A percentile compares a stretch with the other conserved stretches of the same genome.
Conservation (phyloP, 2,888 invertebrate species). For the Dichetophora obliterata region DNA sequence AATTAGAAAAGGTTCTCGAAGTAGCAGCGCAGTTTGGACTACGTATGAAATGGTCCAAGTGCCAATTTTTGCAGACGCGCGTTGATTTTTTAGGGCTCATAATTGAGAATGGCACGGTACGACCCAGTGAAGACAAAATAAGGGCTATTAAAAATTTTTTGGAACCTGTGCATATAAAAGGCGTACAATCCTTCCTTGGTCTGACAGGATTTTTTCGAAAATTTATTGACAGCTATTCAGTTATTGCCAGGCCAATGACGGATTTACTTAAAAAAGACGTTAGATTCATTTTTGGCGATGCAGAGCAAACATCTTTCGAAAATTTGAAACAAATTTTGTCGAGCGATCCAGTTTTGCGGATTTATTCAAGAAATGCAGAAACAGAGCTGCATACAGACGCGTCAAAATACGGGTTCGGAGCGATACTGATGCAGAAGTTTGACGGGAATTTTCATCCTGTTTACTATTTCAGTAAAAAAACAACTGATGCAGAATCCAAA, state of each 20-base stretch:
- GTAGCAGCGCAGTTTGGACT: background rate
- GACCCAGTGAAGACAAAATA: conserved; percentile 28
- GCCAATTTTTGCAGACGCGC: conserved; percentile 41
- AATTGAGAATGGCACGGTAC: conserved; percentile 26
- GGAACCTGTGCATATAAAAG: conserved; percentile 18
- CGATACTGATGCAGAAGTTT: conserved; percentile 6
- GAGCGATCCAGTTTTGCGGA: background rate
- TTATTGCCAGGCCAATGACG: background rate
- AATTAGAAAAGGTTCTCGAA: conserved; percentile 7
- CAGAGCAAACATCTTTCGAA: conserved; percentile 20
- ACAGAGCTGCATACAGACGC: conserved; percentile 23
- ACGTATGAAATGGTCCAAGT: conserved; percentile 44
- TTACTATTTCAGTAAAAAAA: conserved; percentile 40
- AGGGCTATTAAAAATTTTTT: conserved; percentile 23
- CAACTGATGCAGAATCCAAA: conserved; percentile 31
- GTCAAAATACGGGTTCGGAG: background rate
- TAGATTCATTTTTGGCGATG: background rate
- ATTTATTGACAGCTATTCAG: conserved; percentile 17
- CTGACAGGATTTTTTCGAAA: conserved; percentile 35
- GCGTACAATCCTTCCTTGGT: conserved; percentile 28
- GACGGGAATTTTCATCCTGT: conserved; percentile 44
- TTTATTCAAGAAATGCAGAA: background rate
- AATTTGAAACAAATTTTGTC: conserved; percentile 13
- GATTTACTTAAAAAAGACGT: conserved; percentile 19
- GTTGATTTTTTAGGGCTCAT: conserved; percentile 45